Conservation (phyloP, 2,113 vertebrate genomes). For the Ceyx melanurus region DNA sequence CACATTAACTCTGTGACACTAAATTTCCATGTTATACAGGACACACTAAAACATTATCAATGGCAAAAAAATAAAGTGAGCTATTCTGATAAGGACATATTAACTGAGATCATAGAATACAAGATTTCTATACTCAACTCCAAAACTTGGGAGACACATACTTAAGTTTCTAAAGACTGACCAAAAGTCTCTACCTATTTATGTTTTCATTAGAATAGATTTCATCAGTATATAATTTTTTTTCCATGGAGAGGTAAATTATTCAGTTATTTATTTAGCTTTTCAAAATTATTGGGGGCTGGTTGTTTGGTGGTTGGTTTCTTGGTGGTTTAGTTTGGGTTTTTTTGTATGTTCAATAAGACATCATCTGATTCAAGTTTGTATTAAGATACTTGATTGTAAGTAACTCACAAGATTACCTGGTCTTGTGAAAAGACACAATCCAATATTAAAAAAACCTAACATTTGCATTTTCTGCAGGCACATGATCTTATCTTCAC, state of each 20-base stretch:
- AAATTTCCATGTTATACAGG: background rate
- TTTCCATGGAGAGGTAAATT: background rate
- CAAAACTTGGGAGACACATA: background rate
- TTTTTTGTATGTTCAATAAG: background rate
- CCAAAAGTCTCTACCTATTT: background rate
- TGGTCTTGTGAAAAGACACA: background rate
- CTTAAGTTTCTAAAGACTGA: background rate
- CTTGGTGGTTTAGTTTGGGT: no score
- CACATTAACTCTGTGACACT: background rate
- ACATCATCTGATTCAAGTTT: background rate
- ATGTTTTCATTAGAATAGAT: background rate
- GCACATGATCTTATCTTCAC: background rate
- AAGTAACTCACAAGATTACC: background rate
- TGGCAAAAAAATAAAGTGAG: background rate
- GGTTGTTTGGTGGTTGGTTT: background rate
- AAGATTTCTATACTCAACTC: background rate
- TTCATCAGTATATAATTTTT: background rate
- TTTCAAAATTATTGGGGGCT: background rate
- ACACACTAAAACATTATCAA: background rate
- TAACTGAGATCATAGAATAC: background rate
- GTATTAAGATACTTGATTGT: background rate
- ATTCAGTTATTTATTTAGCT: background rate
- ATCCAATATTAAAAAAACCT: background rate
- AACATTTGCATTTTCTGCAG: background rate
- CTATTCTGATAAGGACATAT: fast-evolving